These are phyloP conservation scores for Nematolebias whitei DNA, from an alignment of 2,113 vertebrate genomes.

Conservation along the genomic window DNA sequence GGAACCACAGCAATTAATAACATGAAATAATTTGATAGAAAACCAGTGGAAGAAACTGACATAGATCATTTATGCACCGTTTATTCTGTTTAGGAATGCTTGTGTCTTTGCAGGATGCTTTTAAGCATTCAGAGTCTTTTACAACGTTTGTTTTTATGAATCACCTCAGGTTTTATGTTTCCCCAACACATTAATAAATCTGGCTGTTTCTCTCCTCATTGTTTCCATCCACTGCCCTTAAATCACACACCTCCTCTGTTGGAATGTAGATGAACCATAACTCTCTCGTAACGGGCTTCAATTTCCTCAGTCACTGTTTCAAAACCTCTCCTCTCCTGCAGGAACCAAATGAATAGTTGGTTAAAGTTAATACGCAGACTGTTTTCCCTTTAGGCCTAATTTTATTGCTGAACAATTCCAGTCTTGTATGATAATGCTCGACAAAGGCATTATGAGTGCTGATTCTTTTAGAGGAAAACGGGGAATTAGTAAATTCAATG, in stretches of 20 bases:
- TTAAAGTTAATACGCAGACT: no score
- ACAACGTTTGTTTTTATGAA: slow-evolving; percentile 36
- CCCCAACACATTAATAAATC: slow-evolving; percentile 31
- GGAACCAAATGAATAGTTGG: neutral
- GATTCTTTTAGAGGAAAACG: no score
- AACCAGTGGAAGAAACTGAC: neutral
- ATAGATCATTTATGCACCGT: neutral
- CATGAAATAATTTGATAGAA: slow-evolving; percentile 3
- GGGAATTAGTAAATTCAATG: no score
- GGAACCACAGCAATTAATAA: slow-evolving; percentile 25
- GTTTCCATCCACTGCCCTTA: neutral
- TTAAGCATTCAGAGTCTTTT: slow-evolving; percentile 13
- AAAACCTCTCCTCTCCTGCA: neutral
- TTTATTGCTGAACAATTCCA: no score
- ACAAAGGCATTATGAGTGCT: no score
- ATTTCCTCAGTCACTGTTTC: slow-evolving; percentile 6
- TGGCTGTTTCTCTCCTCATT: slow-evolving; percentile 1
- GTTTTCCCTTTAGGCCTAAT: no score
- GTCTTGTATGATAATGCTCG: no score
- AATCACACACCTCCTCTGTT: slow-evolving; percentile 1
- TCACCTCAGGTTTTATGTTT: slow-evolving; percentile 48
- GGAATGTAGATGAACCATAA: neutral
- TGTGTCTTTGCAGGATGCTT: slow-evolving; percentile 17
- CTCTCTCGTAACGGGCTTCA: no score
- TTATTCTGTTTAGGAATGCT: neutral